A percentile compares a stretch with the other conserved stretches of the same genome.
phyloP scores from a whole-genome alignment of 2,888 invertebrate genomes.

The Cosmorhoe ocellata region DNA sequence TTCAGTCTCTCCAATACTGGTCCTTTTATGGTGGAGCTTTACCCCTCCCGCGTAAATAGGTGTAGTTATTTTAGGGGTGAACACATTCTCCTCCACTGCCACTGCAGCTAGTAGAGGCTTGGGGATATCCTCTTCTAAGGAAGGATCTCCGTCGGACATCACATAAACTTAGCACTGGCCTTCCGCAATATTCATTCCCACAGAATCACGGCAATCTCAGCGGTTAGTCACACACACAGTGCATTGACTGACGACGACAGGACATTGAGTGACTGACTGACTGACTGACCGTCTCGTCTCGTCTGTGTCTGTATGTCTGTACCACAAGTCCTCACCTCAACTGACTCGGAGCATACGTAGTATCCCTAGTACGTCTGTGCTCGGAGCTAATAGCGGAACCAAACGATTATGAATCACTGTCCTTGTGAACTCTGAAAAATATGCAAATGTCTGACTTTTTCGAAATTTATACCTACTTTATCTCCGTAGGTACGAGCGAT shows the following conservation, averaged over 20 bases:
- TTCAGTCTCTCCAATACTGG: constrained; percentile 67
- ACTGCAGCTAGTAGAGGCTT: constrained; percentile 65
- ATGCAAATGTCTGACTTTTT: too few relatives aligned
- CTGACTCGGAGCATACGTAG: too few relatives aligned
- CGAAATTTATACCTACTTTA: too few relatives aligned
- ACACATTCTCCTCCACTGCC: constrained; percentile 69
- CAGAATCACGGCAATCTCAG: constrained; percentile 13
- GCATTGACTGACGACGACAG: not conserved
- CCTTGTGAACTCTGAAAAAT: too few relatives aligned
- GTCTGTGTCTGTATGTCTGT: too few relatives aligned
- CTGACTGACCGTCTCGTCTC: too few relatives aligned
- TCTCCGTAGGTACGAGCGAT: too few relatives aligned
- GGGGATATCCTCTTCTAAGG: constrained; percentile 76
- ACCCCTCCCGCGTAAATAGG: constrained; percentile 70
- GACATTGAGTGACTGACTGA: too few relatives aligned
- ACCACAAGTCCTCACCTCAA: too few relatives aligned
- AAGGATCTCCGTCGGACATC: constrained; percentile 81
- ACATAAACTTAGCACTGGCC: constrained; percentile 48
- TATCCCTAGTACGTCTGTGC: too few relatives aligned
- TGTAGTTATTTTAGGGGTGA: constrained; percentile 72
- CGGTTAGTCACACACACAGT: constrained; percentile 37
- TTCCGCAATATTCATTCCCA: constrained; percentile 33
- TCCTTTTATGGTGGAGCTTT: constrained; percentile 64
- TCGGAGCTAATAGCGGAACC: too few relatives aligned
- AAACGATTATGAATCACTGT: too few relatives aligned